Evolutionary conservation across 2,888 invertebrate species (phyloP).

Genomic region (Phasia obesa): DNA sequence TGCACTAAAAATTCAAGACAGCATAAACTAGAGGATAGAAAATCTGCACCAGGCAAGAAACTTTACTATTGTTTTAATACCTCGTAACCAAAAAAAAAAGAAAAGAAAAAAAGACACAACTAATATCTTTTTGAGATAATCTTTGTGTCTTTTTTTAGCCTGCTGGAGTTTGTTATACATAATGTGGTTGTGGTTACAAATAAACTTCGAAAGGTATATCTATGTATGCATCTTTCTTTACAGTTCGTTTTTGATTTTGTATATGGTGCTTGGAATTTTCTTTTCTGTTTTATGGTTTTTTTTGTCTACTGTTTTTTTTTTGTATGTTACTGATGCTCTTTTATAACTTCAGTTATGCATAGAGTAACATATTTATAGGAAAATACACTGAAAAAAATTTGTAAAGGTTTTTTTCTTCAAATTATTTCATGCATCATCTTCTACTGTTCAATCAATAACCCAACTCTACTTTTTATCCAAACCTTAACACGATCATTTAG

Average conservation of each 20-base stretch:
- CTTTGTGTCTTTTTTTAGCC: constrained; percentile 36
- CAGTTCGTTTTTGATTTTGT: constrained; percentile 47
- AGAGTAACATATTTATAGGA: constrained; percentile 27
- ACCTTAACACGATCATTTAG: too few species aligned
- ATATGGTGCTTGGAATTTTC: constrained; percentile 41
- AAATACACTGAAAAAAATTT: not conserved
- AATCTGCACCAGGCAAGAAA: constrained; percentile 25
- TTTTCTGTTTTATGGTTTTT: constrained; percentile 25
- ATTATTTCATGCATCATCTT: too few species aligned
- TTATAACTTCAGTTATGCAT: constrained; percentile 47
- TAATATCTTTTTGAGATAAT: constrained; percentile 68
- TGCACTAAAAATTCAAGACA: constrained; percentile 52
- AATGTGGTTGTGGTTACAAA: constrained; percentile 69
- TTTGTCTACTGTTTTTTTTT: not conserved
- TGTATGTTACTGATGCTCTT: constrained; percentile 47
- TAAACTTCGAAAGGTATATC: constrained; percentile 64
- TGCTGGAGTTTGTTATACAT: constrained; percentile 67
- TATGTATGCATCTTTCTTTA: constrained; percentile 25
- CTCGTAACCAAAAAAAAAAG: constrained; percentile 31
- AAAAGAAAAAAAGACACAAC: constrained; percentile 30
- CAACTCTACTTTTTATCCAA: too few species aligned
- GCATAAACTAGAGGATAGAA: constrained; percentile 19
- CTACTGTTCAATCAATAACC: too few species aligned
- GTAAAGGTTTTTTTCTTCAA: too few species aligned
- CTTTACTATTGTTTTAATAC: constrained; percentile 55